Conservation (phyloP, 2,113 vertebrate genomes). For the Smithornis capensis region DNA sequence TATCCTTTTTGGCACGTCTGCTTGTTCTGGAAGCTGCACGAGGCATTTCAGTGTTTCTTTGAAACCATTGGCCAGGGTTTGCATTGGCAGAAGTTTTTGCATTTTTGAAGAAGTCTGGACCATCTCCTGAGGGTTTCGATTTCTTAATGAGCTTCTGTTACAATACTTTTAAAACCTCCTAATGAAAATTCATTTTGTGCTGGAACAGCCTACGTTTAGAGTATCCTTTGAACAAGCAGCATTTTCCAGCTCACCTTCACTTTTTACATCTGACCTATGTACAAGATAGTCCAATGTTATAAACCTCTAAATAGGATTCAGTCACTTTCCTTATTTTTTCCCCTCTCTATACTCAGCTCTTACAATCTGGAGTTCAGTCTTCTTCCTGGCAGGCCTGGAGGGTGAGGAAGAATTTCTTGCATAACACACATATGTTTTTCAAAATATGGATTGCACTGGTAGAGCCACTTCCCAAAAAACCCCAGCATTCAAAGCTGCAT, state of each 20-base stretch:
- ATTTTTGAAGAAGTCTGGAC: not conserved
- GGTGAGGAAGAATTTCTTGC: not conserved
- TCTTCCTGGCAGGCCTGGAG: not conserved
- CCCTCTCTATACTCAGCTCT: not conserved
- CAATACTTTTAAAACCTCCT: not conserved
- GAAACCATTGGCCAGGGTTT: not conserved
- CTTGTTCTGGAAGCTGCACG: not conserved
- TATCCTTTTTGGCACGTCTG: not conserved
- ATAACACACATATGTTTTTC: conserved; percentile 7
- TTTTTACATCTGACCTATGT: not conserved
- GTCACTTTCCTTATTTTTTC: not conserved
- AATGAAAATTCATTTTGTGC: not conserved
- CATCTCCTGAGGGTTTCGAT: not conserved
- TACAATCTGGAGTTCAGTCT: not conserved
- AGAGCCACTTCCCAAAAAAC: not conserved
- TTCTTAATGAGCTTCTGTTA: not conserved
- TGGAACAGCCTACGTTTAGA: not conserved
- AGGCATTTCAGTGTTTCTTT: not conserved
- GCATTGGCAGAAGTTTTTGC: not conserved
- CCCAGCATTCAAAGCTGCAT: not conserved
- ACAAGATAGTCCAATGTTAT: not conserved
- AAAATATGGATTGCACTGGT: not conserved
- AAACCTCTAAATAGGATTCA: not conserved
- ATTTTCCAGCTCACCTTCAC: not conserved
- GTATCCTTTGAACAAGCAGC: not conserved